These are phyloP conservation scores for Brachyhypopomus occidentalis DNA, from an alignment of 2,113 vertebrate genomes.

Conservation along the genomic window DNA sequence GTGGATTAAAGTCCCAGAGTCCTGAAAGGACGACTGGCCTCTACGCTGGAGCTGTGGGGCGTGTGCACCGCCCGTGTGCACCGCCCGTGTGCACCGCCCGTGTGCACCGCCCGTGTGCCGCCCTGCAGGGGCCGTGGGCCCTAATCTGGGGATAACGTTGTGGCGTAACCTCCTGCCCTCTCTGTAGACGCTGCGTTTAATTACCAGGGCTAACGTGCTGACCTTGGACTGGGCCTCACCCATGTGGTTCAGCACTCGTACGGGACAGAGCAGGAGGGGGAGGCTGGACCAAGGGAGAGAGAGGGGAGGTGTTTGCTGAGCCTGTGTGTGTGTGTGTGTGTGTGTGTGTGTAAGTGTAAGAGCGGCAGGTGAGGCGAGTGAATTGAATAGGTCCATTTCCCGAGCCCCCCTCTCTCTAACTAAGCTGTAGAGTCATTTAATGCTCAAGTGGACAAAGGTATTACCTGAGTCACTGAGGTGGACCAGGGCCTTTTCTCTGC, in stretches of 20 bases:
- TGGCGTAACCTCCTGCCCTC: slow-evolving; percentile 82
- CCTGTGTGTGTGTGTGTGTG: slow-evolving; percentile 28
- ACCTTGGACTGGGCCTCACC: slow-evolving; percentile 81
- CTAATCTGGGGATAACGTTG: slow-evolving; percentile 69
- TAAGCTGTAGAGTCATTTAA: slow-evolving; percentile 84
- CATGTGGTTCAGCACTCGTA: slow-evolving; percentile 75
- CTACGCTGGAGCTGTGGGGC: not conserved
- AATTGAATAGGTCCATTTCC: slow-evolving; percentile 74
- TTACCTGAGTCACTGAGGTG: slow-evolving; percentile 81
- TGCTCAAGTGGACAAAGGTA: slow-evolving; percentile 85
- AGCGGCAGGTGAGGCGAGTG: slow-evolving; percentile 51
- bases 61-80: no score
- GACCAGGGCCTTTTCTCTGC: slow-evolving; percentile 77
- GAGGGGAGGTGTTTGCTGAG: slow-evolving; percentile 25
- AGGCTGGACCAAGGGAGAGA: slow-evolving; percentile 39
- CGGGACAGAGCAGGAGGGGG: slow-evolving; percentile 58
- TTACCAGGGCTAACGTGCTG: slow-evolving; percentile 86
- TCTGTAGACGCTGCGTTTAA: slow-evolving; percentile 87
- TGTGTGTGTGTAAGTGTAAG: slow-evolving; percentile 40
- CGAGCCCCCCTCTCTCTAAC: slow-evolving; percentile 69
- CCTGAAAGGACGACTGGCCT: slow-evolving; percentile 15
- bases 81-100: no score
- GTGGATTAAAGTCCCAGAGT: slow-evolving; percentile 3
- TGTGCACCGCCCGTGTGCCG: no score
- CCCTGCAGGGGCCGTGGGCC: no score